Evolutionary conservation across 2,797 vertebrate genomes (phyloP), one percentile per base, ranked within the genome.

Genomic region (Pipistrellus pipistrellus): DNA sequence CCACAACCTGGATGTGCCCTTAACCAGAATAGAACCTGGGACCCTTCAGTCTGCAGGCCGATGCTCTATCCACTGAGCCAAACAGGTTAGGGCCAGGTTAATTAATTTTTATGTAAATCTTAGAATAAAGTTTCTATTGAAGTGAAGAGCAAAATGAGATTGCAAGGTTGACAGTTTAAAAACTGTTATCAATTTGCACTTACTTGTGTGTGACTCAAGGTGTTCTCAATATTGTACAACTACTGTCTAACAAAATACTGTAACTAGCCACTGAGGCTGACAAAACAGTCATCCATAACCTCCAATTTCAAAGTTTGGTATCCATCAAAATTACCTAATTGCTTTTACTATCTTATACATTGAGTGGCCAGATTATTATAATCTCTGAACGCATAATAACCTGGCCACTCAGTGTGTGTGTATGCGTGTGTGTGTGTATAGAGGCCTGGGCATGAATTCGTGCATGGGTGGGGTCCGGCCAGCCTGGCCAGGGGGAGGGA

Each of bases 81-180:
- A 62, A 62, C 27, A 62, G 25, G 59, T 27, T 14, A 30, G 59
- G 59, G 59, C 35, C n/a, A 69, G 46, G 64, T 88, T 88, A 71
- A 72, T 89, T 91, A 10, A 81, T 68, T 96, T 92, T 62, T 84
- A 71, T 81, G 21, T 17, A 94, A 95, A 89, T 17, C 59, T 94
- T 59, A 92, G 71, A 83, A 95, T 66, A 69, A 93, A 95, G 83
- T 88, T 75, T 77, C 41, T 84, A 73, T 23, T 73, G 55, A 94
- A 25, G 3, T 88, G 11, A 90, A 85, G 64, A 86, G 35, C 66
- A 86, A 94, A 94, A 14, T 32, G 35, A 95, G 76, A 80, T 41
- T 27, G 18, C 48, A 88, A 78, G 35, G 66, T 57, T 27, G 38
- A 71, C 4, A 78, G 48, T 76, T 91, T 87, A 87, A 93, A 95